These are phyloP conservation scores for Caenorhabditis sp. DNA, from an alignment of 2,888 invertebrate genomes.

Conservation along the genomic window DNA sequence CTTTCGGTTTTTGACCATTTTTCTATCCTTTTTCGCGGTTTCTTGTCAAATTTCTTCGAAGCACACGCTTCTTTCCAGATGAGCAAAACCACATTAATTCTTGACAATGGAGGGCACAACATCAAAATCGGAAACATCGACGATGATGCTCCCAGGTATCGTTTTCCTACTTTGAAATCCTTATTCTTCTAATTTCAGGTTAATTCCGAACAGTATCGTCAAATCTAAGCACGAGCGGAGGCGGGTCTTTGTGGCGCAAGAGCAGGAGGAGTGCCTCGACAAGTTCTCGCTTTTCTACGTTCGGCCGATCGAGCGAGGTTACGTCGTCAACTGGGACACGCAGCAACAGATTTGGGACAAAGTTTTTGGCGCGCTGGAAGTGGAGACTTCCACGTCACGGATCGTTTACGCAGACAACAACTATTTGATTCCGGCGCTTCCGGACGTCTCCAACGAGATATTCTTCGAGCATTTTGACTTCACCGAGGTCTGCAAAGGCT, in stretches of 20 bases:
- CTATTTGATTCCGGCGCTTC: conserved; percentile 92
- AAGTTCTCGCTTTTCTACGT: conserved; percentile 94
- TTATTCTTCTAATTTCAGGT: conserved; percentile 57
- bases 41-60: too few species aligned
- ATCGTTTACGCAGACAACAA: conserved; percentile 93
- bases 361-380: conserved; percentile 84
- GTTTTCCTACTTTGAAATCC: not conserved
- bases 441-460: conserved; percentile 94
- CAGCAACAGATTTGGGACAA: conserved; percentile 95
- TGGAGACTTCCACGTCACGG: conserved; percentile 84
- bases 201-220: conserved; percentile 95
- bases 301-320: conserved; percentile 90
- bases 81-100: conserved; percentile 56
- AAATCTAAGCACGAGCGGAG: conserved; percentile 97
- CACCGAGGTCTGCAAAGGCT: conserved; percentile 83
- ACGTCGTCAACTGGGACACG: conserved; percentile 91
- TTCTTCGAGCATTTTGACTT: conserved; percentile 98
- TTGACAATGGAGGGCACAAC: conserved; percentile 76
- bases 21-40: too few species aligned
- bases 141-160: conserved; percentile 45
- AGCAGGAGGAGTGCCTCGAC: conserved; percentile 96
- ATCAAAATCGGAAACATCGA: conserved; percentile 67
- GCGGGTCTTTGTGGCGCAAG: conserved; percentile 92
- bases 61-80: too few species aligned
- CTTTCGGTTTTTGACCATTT: too few species aligned